phyloP scores from a whole-genome alignment of 2,113 vertebrate genomes.

The Ammodytes dubius region DNA sequence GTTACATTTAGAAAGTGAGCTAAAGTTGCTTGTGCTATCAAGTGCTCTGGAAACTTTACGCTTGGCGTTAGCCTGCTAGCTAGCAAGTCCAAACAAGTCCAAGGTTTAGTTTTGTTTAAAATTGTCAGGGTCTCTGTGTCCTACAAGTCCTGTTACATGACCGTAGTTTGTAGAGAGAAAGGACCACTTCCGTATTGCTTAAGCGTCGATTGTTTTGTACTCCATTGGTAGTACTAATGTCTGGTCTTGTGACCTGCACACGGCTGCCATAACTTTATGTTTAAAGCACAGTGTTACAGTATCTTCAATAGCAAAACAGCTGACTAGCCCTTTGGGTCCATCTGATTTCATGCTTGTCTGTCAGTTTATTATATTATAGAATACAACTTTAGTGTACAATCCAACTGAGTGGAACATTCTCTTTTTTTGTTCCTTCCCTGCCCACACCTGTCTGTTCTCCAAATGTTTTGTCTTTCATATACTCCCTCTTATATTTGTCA shows the following conservation, averaged over 20 bases:
- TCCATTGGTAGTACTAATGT: not conserved
- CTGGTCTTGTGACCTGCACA: constrained; percentile 50
- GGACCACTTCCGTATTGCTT: rapidly evolving
- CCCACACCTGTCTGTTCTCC: constrained; percentile 1
- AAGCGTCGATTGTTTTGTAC: not conserved
- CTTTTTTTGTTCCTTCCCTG: not conserved
- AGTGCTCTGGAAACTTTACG: constrained; percentile 47
- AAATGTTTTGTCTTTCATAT: not conserved
- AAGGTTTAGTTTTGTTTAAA: constrained; percentile 25
- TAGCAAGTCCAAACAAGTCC: constrained; percentile 3
- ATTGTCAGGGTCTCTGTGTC: not conserved
- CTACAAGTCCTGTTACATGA: not conserved
- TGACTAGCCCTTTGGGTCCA: not conserved
- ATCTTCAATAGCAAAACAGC: not conserved
- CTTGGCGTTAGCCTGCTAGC: constrained; percentile 54
- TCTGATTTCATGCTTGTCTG: not conserved
- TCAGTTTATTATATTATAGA: not conserved
- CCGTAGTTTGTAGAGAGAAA: not conserved
- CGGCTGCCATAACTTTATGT: constrained; percentile 2
- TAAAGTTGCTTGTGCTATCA: not conserved
- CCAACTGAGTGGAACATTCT: not conserved
- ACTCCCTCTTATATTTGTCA: not conserved
- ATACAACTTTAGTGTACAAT: too few relatives aligned
- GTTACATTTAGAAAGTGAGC: not conserved
- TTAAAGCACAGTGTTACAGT: not conserved